Evolutionary conservation across 2,888 invertebrate species (phyloP), one percentile per base, ranked within the genome.

Genomic region (Amblyteles armatorius): DNA sequence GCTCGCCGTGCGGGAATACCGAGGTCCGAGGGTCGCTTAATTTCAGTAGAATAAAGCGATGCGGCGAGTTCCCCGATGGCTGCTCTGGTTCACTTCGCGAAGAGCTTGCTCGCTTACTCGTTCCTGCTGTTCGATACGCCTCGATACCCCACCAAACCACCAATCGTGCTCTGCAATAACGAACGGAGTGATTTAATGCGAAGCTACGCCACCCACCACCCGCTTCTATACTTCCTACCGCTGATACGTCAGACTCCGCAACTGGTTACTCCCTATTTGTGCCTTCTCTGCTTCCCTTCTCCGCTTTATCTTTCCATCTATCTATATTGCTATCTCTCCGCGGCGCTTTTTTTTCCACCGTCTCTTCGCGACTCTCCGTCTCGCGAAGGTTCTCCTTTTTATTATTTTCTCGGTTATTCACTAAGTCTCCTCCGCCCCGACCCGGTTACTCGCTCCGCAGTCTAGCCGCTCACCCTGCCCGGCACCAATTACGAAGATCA

Each of bases 161-260:
- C 40, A 57, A 74, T 68, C 44, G 65, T 73, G 57, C 82, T 67
- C 82, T 85, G 84, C 81, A 84, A 85, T 85, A 85, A 85, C 82
- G 82, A 85, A 82, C 67, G 69, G 67, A 85, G 82, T 85, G 85
- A 85, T 82, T 82, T 82, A 85, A 85, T 85, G 82, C 82, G 82
- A 85, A 82, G 76, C 79, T 79, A 50, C 71, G 44, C 79, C 79
- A 72, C 85, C 84, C 79, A 67, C 74, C 52, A 48, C 78, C 78
- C 69, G 16, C 78, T 60, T 69, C 68, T 78, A 57, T 44, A 69
- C 78, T 48, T 79, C 44, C 57, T 63, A 36, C 69, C 33, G 57
- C 57, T 78, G 78, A 69, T 78, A 69, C 57, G 60, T 69, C 57
- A 29, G 13, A 29, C 63, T 60, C 16, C 29, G 22, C 36, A 16